Conservation (phyloP, 2,797 vertebrate genomes). For the Austrolebias charrua region DNA sequence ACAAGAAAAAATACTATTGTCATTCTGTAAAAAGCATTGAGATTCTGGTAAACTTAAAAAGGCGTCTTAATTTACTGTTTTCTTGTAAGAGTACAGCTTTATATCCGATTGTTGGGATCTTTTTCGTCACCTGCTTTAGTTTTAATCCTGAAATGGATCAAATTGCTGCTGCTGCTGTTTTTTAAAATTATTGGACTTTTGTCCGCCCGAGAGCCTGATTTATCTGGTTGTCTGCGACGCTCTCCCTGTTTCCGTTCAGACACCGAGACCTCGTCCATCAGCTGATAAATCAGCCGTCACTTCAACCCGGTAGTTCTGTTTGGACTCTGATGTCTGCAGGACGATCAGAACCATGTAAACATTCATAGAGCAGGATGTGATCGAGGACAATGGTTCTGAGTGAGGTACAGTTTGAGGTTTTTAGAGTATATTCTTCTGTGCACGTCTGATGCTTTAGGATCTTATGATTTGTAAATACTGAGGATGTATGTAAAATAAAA, state of each 20-base stretch:
- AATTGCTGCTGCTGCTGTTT: not conserved
- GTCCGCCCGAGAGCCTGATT: constrained; percentile 1
- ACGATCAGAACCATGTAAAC: not conserved
- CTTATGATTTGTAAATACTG: constrained; percentile 21
- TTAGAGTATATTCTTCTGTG: too few relatives aligned
- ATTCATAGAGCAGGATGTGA: too few relatives aligned
- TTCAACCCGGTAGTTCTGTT: too few relatives aligned
- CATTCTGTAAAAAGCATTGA: not conserved
- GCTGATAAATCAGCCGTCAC: too few relatives aligned
- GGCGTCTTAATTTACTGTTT: not conserved
- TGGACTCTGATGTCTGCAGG: too few relatives aligned
- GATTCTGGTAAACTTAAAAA: not conserved
- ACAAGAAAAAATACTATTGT: not conserved
- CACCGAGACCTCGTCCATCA: not conserved
- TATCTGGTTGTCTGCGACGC: not conserved
- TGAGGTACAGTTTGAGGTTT: not conserved
- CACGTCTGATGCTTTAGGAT: not conserved
- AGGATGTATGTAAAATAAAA: constrained; percentile 43
- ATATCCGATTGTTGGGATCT: not conserved
- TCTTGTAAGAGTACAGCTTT: not conserved
- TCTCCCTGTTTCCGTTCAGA: not conserved
- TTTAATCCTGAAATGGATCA: not conserved
- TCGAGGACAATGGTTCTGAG: not conserved
- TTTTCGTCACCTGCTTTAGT: constrained; percentile 1
- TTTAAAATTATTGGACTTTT: not conserved